Base-by-base conservation (phyloP, 2,113 vertebrate genomes). In the Chaetops frenatus region DNA sequence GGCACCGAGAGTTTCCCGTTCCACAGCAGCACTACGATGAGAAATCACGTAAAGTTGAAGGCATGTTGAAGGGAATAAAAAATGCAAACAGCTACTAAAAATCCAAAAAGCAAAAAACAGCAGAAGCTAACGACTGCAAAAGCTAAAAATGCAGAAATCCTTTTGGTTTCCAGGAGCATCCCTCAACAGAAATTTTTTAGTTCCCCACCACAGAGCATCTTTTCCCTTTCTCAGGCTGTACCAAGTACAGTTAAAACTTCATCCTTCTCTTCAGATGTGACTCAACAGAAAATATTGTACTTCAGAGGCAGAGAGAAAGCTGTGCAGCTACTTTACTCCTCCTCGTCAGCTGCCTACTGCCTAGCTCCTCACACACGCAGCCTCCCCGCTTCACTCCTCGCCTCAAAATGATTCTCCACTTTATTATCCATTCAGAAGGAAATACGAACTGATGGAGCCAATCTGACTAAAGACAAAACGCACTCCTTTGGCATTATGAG, bases 281-380 rank as follows among this genome's bases (percentile, higher is more conserved):
- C 96, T 97, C 96, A 97, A 90, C 93, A 86, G 64, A 96, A 93
- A 97, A 97, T 96, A 95, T 64, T 45, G 84, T 89, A 94, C 95
- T 97, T 95, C 83, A 86, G 91, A 97, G 95, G 94, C 92, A 90
- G 95, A 96, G 97, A 94, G 96, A 98, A 98, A 98, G 97, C 97
- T 97, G 96, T 97, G 96, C 96, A 96, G 97, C 96, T 96, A 92
- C 96, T 92, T 97, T 96, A 94, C 98, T 97, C 97, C 98, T 98
- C 97, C 98, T 98, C 97, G 96, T 98, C 98, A 97, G 97, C 98
- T 98, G 98, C 97, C 97, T 97, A 95, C 98, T 97, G 97, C 97
- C 95, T 95, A 88, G 96, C 94, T 95, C 93, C 92, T 93, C 92
- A 94, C 95, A 90, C 83, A 96, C 35, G 76, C 95, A 95, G 90